Conservation (phyloP, 2,113 vertebrate genomes). For the Prolemur simus region DNA sequence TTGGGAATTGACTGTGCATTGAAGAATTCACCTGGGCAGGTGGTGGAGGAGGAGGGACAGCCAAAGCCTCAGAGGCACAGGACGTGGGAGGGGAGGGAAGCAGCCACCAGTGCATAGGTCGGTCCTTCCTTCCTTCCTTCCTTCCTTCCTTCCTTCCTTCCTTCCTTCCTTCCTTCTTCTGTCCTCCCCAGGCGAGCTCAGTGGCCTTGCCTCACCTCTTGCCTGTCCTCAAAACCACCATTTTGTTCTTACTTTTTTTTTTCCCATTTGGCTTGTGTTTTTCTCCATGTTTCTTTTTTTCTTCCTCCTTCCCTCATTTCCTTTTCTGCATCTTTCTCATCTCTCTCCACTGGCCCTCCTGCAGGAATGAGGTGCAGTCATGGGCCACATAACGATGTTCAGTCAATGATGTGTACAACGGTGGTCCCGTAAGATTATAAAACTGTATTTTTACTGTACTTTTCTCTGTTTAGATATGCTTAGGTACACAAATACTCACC, state of each 20-base stretch:
- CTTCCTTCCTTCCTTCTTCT: too few species aligned
- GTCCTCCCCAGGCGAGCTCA: not conserved
- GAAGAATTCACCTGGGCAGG: not conserved
- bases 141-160: too few species aligned
- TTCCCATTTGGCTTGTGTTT: not conserved
- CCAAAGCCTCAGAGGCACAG: not conserved
- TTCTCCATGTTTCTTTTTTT: not conserved
- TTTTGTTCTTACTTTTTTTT: not conserved
- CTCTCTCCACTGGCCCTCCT: not conserved
- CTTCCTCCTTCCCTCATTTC: not conserved
- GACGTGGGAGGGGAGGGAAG: not conserved
- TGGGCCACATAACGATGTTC: not conserved
- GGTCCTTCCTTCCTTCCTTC: too few species aligned
- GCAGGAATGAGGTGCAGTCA: not conserved
- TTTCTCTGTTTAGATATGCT: not conserved
- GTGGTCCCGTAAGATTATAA: not conserved
- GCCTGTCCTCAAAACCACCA: not conserved
- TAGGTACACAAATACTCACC: not conserved
- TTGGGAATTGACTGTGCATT: not conserved
- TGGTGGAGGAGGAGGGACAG: not conserved
- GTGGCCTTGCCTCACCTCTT: not conserved
- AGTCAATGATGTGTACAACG: not conserved
- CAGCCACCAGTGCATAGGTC: fast-evolving
- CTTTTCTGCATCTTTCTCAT: not conserved
- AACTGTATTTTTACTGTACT: not conserved